These are phyloP conservation scores for Laothoe populi DNA, from an alignment of 2,888 invertebrate genomes.

Conservation along the genomic window DNA sequence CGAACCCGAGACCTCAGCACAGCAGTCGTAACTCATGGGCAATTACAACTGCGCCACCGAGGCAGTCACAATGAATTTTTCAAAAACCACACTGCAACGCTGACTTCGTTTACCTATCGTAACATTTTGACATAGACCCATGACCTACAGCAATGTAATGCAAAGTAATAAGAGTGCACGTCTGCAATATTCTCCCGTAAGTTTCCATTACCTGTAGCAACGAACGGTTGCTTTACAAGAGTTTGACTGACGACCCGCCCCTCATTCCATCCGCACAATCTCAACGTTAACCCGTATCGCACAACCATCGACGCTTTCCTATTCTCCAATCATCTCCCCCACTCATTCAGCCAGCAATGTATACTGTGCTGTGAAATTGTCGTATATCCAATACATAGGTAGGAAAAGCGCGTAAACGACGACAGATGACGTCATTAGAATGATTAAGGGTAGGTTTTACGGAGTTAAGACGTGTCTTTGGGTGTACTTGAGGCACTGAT, in stretches of 20 bases:
- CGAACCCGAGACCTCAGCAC: no score
- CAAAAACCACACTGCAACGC: no score
- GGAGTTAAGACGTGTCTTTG: conserved; percentile 72
- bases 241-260: conserved; percentile 68
- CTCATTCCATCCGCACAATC: conserved; percentile 39
- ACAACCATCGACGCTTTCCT: conserved; percentile 47
- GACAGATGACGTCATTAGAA: conserved; percentile 78
- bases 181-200: conserved; percentile 45
- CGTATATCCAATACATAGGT: conserved; percentile 36
- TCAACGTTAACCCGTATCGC: conserved; percentile 35
- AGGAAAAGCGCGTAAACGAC: conserved; percentile 61
- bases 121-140: no score
- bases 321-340: neutral
- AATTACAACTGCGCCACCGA: no score
- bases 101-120: no score
- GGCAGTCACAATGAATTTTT: no score
- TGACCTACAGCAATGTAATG: no score
- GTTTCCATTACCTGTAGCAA: conserved; percentile 62
- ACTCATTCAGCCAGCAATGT: conserved; percentile 43
- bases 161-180: no score
- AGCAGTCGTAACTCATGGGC: no score
- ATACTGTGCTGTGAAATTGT: conserved; percentile 28
- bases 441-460: conserved; percentile 73
- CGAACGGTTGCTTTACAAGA: conserved; percentile 54
- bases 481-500: conserved; percentile 63